Base-by-base conservation (phyloP, 1,140 invertebrate genomes). In the Nephila pilipes region DNA sequence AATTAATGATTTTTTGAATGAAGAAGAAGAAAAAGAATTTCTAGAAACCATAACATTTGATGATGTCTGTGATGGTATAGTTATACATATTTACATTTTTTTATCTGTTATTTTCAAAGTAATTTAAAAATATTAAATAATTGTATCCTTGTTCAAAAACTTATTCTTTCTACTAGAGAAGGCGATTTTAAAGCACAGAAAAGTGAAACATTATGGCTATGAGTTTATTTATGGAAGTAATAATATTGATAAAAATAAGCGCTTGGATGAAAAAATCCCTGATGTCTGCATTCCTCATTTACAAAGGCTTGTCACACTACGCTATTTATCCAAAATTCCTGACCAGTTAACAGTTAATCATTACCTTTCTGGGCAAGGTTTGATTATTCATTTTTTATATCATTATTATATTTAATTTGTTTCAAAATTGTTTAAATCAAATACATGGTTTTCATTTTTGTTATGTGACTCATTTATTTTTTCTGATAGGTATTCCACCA, bases 321-420 rank as follows among this genome's bases (percentile, higher is more conserved):
- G 69, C 22, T 65, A 89, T 29, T 57, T 94, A n/a, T 95, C 94
- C 93, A 94, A 93, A 89, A 93, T 93, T 4, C 98, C 98, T 54
- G 97, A 99, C 96, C 99, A 99, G 95, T 95, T 99, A 81, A 99
- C 99, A 18, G 97, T 99, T 0, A 99, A 99, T 96, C 96, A 97
- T 94, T 99, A 99, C 96, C 94, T 96, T 87, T 97, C 98, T 91
- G 99, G 99, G 18, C 98, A 99, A 97, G 98, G 98, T 98, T 96
- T 90, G 65, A 32, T 93, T 32, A 90, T 46, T 75, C 81, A 88
- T 89, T 89, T 25, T 8, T 20, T 81, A 25, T 46, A 29, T 54
- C 22, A 22, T 12, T 81, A 46, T n/a, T 54, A n/a, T 0, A 25
- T 12, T 20, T 54, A 22, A 25, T 81, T 22, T 46, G n/a, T 55